phyloP scores from a whole-genome alignment of 64 coral and sea anemone species.

The Dendrophyllia cribrosa region DNA sequence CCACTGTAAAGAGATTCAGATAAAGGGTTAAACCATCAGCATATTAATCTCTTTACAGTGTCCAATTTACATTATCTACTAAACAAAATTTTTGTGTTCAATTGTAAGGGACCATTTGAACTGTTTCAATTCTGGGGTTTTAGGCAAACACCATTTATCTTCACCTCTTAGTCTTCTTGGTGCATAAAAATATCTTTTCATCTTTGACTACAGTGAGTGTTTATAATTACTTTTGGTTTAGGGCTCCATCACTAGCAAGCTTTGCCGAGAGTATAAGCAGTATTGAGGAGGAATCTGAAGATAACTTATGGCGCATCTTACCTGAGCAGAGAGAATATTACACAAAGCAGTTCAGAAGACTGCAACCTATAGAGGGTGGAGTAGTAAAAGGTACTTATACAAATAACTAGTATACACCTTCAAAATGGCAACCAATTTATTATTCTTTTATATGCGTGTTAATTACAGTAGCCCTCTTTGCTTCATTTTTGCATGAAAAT shows the following conservation, averaged over 20 bases:
- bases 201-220: neutral
- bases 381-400: conserved; percentile 83
- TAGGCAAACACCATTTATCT: too few relatives aligned
- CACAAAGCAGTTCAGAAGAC: conserved; percentile 87
- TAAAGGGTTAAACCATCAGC: too few relatives aligned
- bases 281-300: conserved; percentile 88
- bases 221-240: neutral
- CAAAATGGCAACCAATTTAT: neutral
- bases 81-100: too few relatives aligned
- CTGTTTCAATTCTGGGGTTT: too few relatives aligned
- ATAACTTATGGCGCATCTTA: conserved; percentile 82
- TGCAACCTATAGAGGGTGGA: conserved; percentile 87
- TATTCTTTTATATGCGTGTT: neutral
- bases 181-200: neutral
- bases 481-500: too few relatives aligned
- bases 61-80: too few relatives aligned
- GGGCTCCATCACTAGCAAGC: conserved; percentile 90
- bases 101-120: too few relatives aligned
- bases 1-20: too few relatives aligned
- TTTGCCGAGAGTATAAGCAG: conserved; percentile 95
- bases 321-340: conserved; percentile 96
- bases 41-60: too few relatives aligned
- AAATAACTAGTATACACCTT: neutral
- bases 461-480: too few relatives aligned
- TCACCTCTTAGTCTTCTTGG: too few relatives aligned